Evolutionary conservation across 2,113 vertebrate genomes (phyloP).

Genomic region (Pterocles gutturalis): DNA sequence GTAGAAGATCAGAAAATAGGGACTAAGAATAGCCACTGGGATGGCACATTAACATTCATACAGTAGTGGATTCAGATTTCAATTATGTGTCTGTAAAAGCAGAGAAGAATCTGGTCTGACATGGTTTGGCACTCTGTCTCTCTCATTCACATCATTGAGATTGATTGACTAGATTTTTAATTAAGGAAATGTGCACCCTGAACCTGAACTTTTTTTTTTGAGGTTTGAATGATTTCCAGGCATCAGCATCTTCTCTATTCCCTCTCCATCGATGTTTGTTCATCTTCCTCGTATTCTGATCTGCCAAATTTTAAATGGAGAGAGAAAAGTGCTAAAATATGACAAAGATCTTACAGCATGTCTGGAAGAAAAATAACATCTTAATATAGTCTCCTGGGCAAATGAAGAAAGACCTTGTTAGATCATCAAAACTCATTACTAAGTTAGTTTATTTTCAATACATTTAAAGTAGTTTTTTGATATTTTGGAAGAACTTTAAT

Average conservation of each 20-base stretch:
- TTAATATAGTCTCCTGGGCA: background rate
- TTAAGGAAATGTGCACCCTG: background rate
- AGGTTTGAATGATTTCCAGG: constrained; percentile 17
- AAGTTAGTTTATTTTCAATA: background rate
- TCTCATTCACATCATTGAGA: background rate
- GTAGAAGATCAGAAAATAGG: background rate
- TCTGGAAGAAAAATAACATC: background rate
- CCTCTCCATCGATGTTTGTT: background rate
- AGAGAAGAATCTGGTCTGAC: background rate
- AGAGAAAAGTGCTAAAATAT: background rate
- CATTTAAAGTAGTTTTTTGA: rapidly evolving
- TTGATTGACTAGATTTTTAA: constrained; percentile 9
- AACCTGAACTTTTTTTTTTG: background rate
- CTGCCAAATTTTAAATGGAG: background rate
- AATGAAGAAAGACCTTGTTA: background rate
- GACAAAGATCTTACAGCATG: background rate
- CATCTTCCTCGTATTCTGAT: background rate
- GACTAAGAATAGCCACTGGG: background rate
- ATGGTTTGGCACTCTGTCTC: background rate
- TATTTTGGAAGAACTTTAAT: background rate
- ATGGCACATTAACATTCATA: background rate
- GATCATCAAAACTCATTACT: background rate
- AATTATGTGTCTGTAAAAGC: background rate
- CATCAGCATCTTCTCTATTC: background rate
- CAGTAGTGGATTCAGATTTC: background rate